These are phyloP conservation scores for Bufo gargarizans DNA, from an alignment of 2,113 vertebrate genomes.

Conservation along the genomic window DNA sequence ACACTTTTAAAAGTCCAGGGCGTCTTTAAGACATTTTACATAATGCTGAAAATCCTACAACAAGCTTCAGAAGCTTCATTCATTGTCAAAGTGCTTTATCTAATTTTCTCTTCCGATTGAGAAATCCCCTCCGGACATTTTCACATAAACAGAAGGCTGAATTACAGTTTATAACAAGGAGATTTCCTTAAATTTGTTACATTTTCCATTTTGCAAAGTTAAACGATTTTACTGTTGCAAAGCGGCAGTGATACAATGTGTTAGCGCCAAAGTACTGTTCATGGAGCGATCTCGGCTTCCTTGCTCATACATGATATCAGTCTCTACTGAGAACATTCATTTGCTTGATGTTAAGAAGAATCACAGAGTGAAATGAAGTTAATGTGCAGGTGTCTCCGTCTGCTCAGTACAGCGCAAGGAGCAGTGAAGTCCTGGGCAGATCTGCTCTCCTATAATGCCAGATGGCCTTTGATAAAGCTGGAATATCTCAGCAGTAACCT, in stretches of 20 bases:
- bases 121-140: conserved; percentile 9
- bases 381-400: neutral
- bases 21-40: neutral
- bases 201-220: conserved; percentile 28
- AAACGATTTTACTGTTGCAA: neutral
- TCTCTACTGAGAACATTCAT: conserved; percentile 20
- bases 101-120: conserved; percentile 11
- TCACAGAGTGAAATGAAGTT: conserved; percentile 25
- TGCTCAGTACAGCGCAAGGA: conserved; percentile 12
- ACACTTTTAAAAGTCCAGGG: too few species aligned
- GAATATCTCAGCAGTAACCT: conserved; percentile 22
- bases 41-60: too few species aligned
- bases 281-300: neutral
- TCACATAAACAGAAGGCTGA: conserved; percentile 18
- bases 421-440: neutral
- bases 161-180: conserved; percentile 4
- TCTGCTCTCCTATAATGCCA: conserved; percentile 1
- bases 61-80: neutral
- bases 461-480: conserved; percentile 17
- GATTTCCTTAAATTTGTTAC: conserved; percentile 5
- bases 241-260: conserved; percentile 37
- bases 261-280: conserved; percentile 6
- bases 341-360: neutral
- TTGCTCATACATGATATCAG: conserved; percentile 19
- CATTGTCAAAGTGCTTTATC: neutral